Evolutionary conservation across 2,797 vertebrate genomes (phyloP).

Genomic region (Hybognathus amarus): DNA sequence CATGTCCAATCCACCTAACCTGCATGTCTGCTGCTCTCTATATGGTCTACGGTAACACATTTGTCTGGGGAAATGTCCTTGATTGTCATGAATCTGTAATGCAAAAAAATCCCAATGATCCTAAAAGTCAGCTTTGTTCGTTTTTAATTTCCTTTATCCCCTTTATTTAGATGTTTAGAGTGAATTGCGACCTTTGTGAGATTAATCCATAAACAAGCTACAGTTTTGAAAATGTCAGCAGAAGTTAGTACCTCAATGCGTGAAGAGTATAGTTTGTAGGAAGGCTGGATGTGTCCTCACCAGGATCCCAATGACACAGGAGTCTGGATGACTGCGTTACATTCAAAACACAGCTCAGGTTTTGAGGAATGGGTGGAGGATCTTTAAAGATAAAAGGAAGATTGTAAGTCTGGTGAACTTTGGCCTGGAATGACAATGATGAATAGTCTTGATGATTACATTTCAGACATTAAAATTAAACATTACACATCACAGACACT

Average conservation of each 20-base stretch:
- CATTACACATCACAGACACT: too few relatives aligned
- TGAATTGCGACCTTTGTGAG: not conserved
- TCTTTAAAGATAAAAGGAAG: constrained; percentile 70
- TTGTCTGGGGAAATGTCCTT: not conserved
- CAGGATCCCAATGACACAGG: constrained; percentile 84
- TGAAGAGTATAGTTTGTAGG: constrained; percentile 73
- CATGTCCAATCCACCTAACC: not conserved
- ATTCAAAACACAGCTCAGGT: constrained; percentile 85
- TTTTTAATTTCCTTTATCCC: not conserved
- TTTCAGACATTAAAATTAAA: not conserved
- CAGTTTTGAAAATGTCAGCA: not conserved
- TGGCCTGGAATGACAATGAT: not conserved
- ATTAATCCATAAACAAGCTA: not conserved
- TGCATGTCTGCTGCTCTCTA: not conserved
- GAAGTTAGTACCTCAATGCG: constrained; percentile 66
- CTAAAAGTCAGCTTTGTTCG: not conserved
- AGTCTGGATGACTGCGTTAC: constrained; percentile 69
- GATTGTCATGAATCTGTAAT: not conserved
- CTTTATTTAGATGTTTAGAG: not conserved
- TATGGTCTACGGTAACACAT: too few relatives aligned
- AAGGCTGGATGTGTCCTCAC: constrained; percentile 69
- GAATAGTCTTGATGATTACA: not conserved
- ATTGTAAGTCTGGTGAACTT: not conserved
- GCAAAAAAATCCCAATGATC: not conserved
- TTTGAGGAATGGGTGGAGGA: constrained; percentile 79